Evolutionary conservation across 2,888 invertebrate species (phyloP).

Genomic region (Amorpha juglandis): DNA sequence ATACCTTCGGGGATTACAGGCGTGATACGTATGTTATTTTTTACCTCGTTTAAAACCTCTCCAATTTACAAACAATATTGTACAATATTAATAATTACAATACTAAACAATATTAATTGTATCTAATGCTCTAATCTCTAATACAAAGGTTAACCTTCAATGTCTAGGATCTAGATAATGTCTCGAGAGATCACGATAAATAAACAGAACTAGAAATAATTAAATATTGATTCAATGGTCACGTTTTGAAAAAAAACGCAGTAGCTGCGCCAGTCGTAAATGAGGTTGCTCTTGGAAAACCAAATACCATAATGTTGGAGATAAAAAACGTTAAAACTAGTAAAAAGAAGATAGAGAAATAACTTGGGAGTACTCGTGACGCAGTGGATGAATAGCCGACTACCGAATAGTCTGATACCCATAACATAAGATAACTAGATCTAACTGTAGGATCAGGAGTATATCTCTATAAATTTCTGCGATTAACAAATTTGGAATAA

Average conservation of each 20-base stretch:
- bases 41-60: background rate
- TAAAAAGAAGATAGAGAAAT: too few species aligned
- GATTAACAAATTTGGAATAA: too few species aligned
- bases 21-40: background rate
- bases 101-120: too few species aligned
- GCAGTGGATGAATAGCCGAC: too few species aligned
- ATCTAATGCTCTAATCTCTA: background rate
- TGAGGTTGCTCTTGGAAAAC: background rate
- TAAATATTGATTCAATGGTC: background rate
- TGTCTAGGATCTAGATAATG: slow-evolving; percentile 4
- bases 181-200: slow-evolving; percentile 10
- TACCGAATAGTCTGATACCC: too few species aligned
- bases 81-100: too few species aligned
- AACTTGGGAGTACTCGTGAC: too few species aligned
- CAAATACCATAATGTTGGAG: background rate
- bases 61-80: background rate
- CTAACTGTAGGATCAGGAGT: too few species aligned
- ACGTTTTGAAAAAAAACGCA: background rate
- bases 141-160: background rate
- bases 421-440: too few species aligned
- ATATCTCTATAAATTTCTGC: too few species aligned
- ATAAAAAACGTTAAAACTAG: too few species aligned
- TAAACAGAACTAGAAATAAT: background rate
- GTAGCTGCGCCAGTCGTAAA: background rate
- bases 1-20: too few species aligned